phyloP scores from a whole-genome alignment of 1,140 invertebrate species.

The Portunus trituberculatus region DNA sequence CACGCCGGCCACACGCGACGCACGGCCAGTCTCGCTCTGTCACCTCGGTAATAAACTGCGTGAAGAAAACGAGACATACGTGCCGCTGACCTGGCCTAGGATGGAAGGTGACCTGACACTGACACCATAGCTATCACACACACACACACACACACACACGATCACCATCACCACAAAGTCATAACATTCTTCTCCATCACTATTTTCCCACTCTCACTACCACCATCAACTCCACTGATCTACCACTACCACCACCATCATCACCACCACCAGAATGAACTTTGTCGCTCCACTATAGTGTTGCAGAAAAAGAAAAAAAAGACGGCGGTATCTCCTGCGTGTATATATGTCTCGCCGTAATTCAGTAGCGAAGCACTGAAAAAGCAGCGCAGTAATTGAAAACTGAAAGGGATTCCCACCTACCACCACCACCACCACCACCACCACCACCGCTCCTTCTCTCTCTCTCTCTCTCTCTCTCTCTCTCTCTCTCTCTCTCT shows the following conservation, averaged over 20 bases:
- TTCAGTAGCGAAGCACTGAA: neutral
- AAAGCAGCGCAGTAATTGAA: constrained; percentile 2
- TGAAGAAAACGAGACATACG: too few relatives aligned
- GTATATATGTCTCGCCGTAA: neutral
- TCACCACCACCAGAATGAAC: neutral
- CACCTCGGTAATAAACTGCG: too few relatives aligned
- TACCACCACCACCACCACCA: neutral
- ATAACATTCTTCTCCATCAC: too few relatives aligned
- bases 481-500: too few relatives aligned
- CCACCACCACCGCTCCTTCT: too few relatives aligned
- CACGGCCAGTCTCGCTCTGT: too few relatives aligned
- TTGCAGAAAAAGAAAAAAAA: too few relatives aligned
- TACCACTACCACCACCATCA: neutral
- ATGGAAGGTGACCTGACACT: neutral
- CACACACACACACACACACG: too few relatives aligned
- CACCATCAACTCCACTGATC: neutral
- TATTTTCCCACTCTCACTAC: neutral
- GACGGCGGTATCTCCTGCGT: neutral
- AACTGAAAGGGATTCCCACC: neutral
- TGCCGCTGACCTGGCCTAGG: neutral
- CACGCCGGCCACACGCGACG: too few relatives aligned
- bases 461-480: too few relatives aligned
- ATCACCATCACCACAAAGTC: too few relatives aligned
- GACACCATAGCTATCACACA: neutral
- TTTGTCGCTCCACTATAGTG: neutral